Conservation (phyloP, 2,888 invertebrate species). For the Doris montereyensis region DNA sequence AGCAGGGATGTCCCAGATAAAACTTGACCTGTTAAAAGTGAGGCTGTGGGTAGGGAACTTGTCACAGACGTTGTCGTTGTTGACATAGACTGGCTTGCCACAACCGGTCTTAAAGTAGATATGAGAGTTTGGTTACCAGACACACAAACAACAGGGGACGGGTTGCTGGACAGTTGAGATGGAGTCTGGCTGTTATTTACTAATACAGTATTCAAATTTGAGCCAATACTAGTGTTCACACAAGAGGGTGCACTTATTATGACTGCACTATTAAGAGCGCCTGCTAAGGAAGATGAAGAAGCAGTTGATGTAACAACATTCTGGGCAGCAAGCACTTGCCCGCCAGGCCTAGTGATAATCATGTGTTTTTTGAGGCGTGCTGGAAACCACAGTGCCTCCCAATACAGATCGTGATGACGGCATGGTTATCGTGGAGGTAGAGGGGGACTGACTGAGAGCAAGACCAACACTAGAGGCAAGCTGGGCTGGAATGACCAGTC, state of each 20-base stretch:
- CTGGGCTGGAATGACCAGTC: constrained; percentile 50
- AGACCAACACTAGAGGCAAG: constrained; percentile 26
- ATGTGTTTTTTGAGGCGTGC: not conserved
- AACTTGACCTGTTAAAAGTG: constrained; percentile 42
- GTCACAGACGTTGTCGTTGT: constrained; percentile 49
- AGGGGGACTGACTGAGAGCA: constrained; percentile 1
- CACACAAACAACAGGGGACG: constrained; percentile 37
- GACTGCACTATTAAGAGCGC: constrained; percentile 33
- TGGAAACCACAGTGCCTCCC: not conserved
- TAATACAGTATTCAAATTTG: constrained; percentile 26
- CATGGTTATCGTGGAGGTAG: constrained; percentile 27
- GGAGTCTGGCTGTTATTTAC: constrained; percentile 18
- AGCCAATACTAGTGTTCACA: not conserved
- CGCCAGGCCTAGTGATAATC: constrained; percentile 29
- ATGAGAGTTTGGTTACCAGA: constrained; percentile 34
- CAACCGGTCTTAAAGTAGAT: constrained; percentile 32
- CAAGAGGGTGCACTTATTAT: constrained; percentile 36
- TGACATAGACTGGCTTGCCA: not conserved
- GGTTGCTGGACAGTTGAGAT: not conserved
- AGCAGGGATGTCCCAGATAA: constrained; percentile 33
- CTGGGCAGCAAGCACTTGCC: constrained; percentile 36
- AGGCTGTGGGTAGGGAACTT: constrained; percentile 44
- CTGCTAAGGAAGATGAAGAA: not conserved
- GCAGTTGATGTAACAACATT: constrained; percentile 23
- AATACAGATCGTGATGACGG: not conserved